Evolutionary conservation across 2,113 vertebrate genomes (phyloP), one percentile per base, ranked within the genome.

Genomic region (Centrocercus urophasianus): DNA sequence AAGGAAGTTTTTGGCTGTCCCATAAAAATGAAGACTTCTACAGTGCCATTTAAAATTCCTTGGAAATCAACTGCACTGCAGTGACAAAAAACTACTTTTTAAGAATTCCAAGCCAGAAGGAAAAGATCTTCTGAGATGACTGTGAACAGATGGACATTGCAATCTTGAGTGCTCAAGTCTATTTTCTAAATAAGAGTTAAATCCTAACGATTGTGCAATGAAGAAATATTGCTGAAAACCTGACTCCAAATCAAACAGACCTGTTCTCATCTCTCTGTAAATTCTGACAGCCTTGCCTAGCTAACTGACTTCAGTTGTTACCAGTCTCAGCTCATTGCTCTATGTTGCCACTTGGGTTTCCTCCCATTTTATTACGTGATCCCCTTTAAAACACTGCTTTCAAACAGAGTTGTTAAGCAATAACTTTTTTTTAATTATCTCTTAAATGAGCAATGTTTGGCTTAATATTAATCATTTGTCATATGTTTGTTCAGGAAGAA

Each of bases 1-100:
- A 59, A 88, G 56, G 79, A 94, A 86, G 60, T 94, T 93, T 93
- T 90, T 95, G 92, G 84, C 90, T 76, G 75, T 85, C 82, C 61
- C 75, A 77, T 56, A 72, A 67, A 86, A 87, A 84, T 19, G 13
- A 86, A 94, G 89, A 95, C 28, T 92, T 93, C 91, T 92, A 82
- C 50, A 86, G 65, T 88, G 70, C 88, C 81, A 88, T 83, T 95
- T 69, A 86, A 83, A 60, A 36, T 50, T 82, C 79, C 76, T 90
- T 56, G 40, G 48, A 95, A 95, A 93, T 83, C 70, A 74, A 61
- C 73, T 86, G 75, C 64, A 80, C 50, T 67, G 30, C 52, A 95
- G 63, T 84, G 73, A 85, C 25, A 93, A 76, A 63, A 72, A 59
- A 34, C 15, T 60, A 15, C 52, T 78, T 88, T 60, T 15, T 43